Conservation (phyloP, 2,113 vertebrate genomes). For the Collichthys lucidus region DNA sequence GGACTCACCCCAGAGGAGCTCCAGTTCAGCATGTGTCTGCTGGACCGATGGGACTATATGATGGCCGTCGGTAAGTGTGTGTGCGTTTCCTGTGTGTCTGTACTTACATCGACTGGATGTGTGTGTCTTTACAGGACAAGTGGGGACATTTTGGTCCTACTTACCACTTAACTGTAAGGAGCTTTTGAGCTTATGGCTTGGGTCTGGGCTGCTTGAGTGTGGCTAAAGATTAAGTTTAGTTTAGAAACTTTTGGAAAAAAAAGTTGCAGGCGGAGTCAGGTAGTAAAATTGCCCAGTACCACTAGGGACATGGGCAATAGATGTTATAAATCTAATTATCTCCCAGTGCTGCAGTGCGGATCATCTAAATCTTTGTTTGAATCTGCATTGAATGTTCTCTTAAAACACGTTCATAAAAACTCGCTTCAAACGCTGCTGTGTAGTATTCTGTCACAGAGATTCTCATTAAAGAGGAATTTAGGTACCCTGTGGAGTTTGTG, state of each 20-base stretch:
- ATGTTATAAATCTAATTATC: not conserved
- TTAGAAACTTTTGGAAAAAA: constrained; percentile 23
- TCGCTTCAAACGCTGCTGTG: too few relatives aligned
- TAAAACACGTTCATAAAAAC: not conserved
- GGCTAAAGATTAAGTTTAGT: constrained; percentile 11
- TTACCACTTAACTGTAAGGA: constrained; percentile 13
- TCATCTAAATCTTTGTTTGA: not conserved
- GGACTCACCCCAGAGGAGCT: constrained; percentile 92
- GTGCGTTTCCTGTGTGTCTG: not conserved
- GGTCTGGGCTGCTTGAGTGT: not conserved
- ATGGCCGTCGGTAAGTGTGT: constrained; percentile 93
- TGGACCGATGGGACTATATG: constrained; percentile 99
- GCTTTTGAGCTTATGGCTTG: constrained; percentile 21
- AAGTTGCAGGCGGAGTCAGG: not conserved
- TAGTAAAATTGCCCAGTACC: not conserved
- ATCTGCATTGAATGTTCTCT: not conserved
- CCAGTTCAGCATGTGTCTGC: constrained; percentile 96
- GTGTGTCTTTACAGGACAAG: not conserved
- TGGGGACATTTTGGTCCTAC: not conserved
- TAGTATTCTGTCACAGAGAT: not conserved
- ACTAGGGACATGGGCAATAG: not conserved
- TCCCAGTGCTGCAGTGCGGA: not conserved
- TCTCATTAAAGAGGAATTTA: not conserved
- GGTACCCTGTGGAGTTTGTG: not conserved
- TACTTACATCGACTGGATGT: not conserved